Percentiles rank a stretch among this genome's conserved stretches.
phyloP scores from a whole-genome alignment of 1,140 invertebrate species.

The Penaeus indicus region DNA sequence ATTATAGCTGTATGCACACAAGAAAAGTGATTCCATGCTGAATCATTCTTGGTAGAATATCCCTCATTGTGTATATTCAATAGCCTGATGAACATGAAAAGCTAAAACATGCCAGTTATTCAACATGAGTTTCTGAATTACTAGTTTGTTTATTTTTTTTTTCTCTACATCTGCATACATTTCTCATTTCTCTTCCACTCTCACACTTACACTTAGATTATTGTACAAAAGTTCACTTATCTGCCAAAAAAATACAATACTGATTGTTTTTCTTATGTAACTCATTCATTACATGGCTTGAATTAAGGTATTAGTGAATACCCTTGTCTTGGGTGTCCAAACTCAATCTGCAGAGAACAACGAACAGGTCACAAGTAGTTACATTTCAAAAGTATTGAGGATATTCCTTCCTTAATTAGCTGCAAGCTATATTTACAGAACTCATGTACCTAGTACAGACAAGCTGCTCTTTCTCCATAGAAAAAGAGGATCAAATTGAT shows the following conservation, averaged over 20 bases:
- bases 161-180: neutral
- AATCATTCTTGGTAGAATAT: conserved; percentile 8
- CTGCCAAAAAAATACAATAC: conserved; percentile 57
- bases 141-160: conserved; percentile 1
- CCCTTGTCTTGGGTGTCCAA: conserved; percentile 15
- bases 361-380: conserved; percentile 58
- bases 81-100: conserved; percentile 39
- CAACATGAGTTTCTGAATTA: conserved; percentile 29
- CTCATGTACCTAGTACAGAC: conserved; percentile 51
- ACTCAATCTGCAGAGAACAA: conserved; percentile 36
- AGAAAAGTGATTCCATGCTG: neutral
- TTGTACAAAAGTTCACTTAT: conserved; percentile 48
- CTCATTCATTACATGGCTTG: conserved; percentile 35
- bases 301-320: conserved; percentile 7
- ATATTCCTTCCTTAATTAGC: conserved; percentile 17
- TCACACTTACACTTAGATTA: conserved; percentile 21
- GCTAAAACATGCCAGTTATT: conserved; percentile 33
- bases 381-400: conserved; percentile 33
- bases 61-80: conserved; percentile 5
- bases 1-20: neutral
- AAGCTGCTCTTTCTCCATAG: conserved; percentile 40
- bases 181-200: neutral
- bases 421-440: conserved; percentile 53
- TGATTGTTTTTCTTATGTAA: conserved; percentile 52
- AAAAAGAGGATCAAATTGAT: conserved; percentile 31